These are phyloP conservation scores for Oreohelix idahoensis DNA, from an alignment of 1,140 invertebrate species.

Conservation along the genomic window DNA sequence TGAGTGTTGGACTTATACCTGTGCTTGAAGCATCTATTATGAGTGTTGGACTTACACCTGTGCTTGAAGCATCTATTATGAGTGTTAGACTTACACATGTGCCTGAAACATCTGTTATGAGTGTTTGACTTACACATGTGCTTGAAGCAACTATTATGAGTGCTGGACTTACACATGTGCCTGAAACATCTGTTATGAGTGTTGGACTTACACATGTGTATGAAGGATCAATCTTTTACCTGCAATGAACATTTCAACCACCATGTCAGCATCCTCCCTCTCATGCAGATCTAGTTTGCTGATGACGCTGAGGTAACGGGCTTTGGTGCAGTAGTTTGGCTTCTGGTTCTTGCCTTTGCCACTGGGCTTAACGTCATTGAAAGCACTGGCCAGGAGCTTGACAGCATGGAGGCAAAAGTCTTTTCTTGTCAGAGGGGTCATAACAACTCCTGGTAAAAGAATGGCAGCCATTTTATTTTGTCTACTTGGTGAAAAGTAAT, in stretches of 20 bases:
- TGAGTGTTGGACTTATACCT: too few species aligned
- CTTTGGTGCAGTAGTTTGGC: slow-evolving; percentile 16
- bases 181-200: too few species aligned
- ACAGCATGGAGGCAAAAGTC: background rate
- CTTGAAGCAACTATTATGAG: background rate
- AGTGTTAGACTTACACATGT: too few species aligned
- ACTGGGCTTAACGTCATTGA: background rate
- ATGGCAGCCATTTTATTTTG: too few species aligned
- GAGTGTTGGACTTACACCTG: too few species aligned
- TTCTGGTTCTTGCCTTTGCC: background rate
- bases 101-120: too few species aligned
- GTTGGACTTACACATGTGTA: background rate
- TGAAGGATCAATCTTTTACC: background rate
- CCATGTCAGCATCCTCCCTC: background rate
- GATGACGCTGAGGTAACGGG: background rate
- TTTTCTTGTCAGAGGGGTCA: background rate
- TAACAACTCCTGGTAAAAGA: slow-evolving; percentile 3
- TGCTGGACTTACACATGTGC: too few species aligned
- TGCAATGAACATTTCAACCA: slow-evolving; percentile 12
- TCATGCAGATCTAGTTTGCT: slow-evolving; percentile 11
- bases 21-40: too few species aligned
- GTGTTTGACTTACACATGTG: too few species aligned
- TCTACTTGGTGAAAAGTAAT: too few species aligned
- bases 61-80: too few species aligned
- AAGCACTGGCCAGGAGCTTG: background rate